A percentile compares a stretch with the other conserved stretches of the same genome.
Evolutionary conservation across 2,888 invertebrate species (phyloP).

Genomic region (Chaitophorus viminalis): DNA sequence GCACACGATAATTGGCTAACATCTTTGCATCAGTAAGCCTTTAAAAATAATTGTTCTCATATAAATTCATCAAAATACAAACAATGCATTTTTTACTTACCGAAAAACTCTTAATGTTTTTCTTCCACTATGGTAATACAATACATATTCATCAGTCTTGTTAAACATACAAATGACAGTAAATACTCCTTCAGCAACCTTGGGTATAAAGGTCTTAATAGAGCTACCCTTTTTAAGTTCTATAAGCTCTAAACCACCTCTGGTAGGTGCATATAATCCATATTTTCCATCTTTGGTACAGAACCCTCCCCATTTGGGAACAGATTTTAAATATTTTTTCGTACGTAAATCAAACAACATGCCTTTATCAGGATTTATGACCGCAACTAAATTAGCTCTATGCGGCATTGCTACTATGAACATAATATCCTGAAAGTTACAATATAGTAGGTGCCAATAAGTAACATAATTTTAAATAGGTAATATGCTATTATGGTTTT

Average conservation of each 20-base stretch:
- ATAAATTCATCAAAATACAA: not conserved
- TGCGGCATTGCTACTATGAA: constrained; percentile 84
- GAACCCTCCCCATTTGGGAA: constrained; percentile 92
- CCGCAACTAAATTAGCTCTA: constrained; percentile 84
- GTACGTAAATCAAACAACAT: constrained; percentile 89
- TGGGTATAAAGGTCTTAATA: constrained; percentile 89
- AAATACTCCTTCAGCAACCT: constrained; percentile 96
- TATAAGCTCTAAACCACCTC: constrained; percentile 92
- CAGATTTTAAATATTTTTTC: constrained; percentile 86
- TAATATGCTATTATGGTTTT: no score
- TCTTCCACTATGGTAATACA: constrained; percentile 96
- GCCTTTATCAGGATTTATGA: constrained; percentile 90
- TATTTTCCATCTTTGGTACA: constrained; percentile 87
- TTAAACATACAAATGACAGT: constrained; percentile 95
- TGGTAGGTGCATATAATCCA: constrained; percentile 90
- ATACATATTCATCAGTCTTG: constrained; percentile 91
- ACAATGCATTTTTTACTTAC: constrained; percentile 67
- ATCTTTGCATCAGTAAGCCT: constrained; percentile 83
- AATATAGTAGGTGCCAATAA: constrained; percentile 65
- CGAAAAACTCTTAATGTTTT: constrained; percentile 93
- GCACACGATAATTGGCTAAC: constrained; percentile 92
- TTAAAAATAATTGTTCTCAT: constrained; percentile 68
- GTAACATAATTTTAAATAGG: not conserved
- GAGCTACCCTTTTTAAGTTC: constrained; percentile 91
- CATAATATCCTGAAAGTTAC: constrained; percentile 76